Conservation (phyloP, 1,140 invertebrate genomes). For the Leptopilina boulardi region DNA sequence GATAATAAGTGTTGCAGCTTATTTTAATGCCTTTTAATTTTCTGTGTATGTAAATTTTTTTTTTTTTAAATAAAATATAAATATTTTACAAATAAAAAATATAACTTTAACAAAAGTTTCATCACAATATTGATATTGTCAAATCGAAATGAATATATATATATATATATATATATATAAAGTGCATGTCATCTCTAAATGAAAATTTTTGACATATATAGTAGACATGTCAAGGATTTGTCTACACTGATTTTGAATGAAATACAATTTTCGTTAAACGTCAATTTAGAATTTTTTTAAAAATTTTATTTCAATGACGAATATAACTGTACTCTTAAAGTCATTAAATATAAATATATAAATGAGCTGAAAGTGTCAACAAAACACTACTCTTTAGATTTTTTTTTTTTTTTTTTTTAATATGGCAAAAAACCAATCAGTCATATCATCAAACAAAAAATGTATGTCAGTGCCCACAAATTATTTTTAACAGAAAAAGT, state of each 20-base stretch:
- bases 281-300: constrained; percentile 1
- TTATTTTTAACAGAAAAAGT: not conserved
- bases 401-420: not conserved
- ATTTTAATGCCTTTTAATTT: too few species aligned
- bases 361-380: constrained; percentile 1
- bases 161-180: too few species aligned
- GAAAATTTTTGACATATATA: not conserved
- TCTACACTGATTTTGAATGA: not conserved
- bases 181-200: not conserved
- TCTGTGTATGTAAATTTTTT: too few species aligned
- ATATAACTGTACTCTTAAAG: not conserved
- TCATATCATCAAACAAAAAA: constrained; percentile 7
- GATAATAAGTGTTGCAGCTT: too few species aligned
- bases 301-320: not conserved
- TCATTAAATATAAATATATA: constrained; percentile 5
- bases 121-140: not conserved
- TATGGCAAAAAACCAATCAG: constrained; percentile 1
- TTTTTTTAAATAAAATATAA: too few species aligned
- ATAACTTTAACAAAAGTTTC: not conserved
- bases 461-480: not conserved
- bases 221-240: not conserved
- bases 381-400: not conserved
- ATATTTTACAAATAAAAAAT: too few species aligned
- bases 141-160: too few species aligned
- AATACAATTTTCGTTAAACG: not conserved